Evolutionary conservation across 1,140 invertebrate genomes (phyloP).

Genomic region (Bicyclus anynana): DNA sequence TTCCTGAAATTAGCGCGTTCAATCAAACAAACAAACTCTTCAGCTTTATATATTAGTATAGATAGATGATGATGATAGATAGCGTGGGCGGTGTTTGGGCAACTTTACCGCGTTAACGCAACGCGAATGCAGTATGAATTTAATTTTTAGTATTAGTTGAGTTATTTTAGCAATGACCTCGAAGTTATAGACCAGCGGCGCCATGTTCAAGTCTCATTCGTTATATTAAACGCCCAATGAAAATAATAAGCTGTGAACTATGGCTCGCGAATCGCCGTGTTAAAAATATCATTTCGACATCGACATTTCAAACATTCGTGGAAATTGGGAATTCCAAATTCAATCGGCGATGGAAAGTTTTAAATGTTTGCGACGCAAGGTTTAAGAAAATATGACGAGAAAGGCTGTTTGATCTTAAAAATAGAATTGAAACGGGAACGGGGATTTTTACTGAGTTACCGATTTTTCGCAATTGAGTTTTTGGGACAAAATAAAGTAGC

Average conservation of each 20-base stretch:
- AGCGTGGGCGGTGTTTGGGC: conserved; percentile 52
- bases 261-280: neutral
- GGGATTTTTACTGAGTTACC: neutral
- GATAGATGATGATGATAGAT: too few species aligned
- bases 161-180: conserved; percentile 36
- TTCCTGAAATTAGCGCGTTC: too few species aligned
- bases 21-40: too few species aligned
- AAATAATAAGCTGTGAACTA: neutral
- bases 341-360: neutral
- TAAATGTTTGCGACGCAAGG: neutral
- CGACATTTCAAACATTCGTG: neutral
- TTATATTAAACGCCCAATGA: neutral
- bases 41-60: too few species aligned
- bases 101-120: conserved; percentile 38
- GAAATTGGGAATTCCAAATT: neutral
- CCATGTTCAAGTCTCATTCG: conserved; percentile 10
- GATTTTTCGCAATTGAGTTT: neutral
- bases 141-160: conserved; percentile 30
- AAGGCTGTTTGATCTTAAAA: neutral
- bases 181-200: conserved; percentile 14
- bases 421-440: neutral
- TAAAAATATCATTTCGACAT: neutral
- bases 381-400: neutral
- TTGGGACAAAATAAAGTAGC: neutral
- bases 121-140: conserved; percentile 36